Base-by-base conservation (phyloP, 2,113 vertebrate genomes). In the Elgaria multicarinata region DNA sequence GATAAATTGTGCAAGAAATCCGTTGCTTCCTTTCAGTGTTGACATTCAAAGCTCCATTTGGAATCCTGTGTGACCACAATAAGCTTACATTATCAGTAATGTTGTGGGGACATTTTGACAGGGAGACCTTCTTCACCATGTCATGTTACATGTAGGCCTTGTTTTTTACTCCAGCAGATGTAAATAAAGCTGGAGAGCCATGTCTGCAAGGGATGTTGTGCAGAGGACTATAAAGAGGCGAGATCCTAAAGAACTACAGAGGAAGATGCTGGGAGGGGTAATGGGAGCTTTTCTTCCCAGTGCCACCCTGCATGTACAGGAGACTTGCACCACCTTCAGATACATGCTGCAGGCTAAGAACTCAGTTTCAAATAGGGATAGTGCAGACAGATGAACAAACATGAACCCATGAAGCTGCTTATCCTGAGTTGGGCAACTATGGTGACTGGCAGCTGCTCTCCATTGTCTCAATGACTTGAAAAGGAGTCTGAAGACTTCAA, bases 1-100 rank as follows among this genome's bases (percentile, higher is more conserved):
- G 31, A 44, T 46, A 86, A 36, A 82, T 85, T 88, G 85, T 64
- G 86, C 58, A 1, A 64, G 46, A 62, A 89, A 66, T 50, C 53
- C 13, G 78, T 55, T 76, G 83, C 78, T 84, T 39, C 14, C 36
- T 88, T 87, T 62, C 10, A 22, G 14, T 74, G 87, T 90, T 93
- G 86, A 53, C 55, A 86, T 62, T 93, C 76, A 24, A n/a, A 83
- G 22, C 0, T 72, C 64, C 87, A 87, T 28, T 82, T 46, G 82
- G 69, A 14, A 83, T 55, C 85, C 3, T 39, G 6, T 58, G 46
- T 42, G 33, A 71, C 31, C 78, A 10, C n/a, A 78, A 67, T 46
- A 74, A n/a, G 91, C 71, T 82, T 46, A 42, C 14, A 62, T 53
- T 39, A 67, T 79, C 44, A 50, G 22, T 67, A 46, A 36, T 20